Evolutionary conservation across 2,888 invertebrate species (phyloP).

Genomic region (Thera britannica): DNA sequence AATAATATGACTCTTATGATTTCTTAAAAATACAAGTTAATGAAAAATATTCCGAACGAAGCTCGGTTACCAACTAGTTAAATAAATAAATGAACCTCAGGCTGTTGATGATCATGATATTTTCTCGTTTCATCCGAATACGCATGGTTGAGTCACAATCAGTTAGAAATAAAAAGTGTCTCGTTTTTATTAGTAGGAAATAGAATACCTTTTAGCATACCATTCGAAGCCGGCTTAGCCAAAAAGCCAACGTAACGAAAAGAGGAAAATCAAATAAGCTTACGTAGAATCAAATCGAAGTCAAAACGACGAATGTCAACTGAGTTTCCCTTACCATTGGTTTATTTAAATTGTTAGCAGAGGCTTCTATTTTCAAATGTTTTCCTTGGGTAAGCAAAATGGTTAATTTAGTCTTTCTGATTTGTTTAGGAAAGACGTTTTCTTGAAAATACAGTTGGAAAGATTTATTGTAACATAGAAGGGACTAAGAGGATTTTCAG

Average conservation of each 20-base stretch:
- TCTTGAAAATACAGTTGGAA: background rate
- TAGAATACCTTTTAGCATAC: background rate
- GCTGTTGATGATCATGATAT: too few relatives aligned
- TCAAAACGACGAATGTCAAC: constrained; percentile 43
- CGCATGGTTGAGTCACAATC: too few relatives aligned
- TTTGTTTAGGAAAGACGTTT: constrained; percentile 21
- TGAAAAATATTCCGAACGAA: too few relatives aligned
- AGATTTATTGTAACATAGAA: background rate
- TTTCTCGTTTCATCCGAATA: too few relatives aligned
- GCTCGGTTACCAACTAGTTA: too few relatives aligned
- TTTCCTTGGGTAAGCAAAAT: constrained; percentile 32
- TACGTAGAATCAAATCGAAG: constrained; percentile 42
- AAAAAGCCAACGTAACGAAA: constrained; percentile 32
- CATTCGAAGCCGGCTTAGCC: background rate
- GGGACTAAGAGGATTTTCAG: background rate
- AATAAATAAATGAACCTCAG: too few relatives aligned
- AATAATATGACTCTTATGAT: too few relatives aligned
- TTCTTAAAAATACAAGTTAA: too few relatives aligned
- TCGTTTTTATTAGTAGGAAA: too few relatives aligned
- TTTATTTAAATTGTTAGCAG: constrained; percentile 29
- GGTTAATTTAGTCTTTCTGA: constrained; percentile 23
- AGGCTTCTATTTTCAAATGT: constrained; percentile 28
- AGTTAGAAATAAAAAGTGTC: too few relatives aligned
- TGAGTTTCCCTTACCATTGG: constrained; percentile 27
- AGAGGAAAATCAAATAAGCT: constrained; percentile 43